A percentile compares a stretch with the other conserved stretches of the same genome.
Evolutionary conservation across 2,797 vertebrate species (phyloP).

Genomic region (Eulemur mongoz): DNA sequence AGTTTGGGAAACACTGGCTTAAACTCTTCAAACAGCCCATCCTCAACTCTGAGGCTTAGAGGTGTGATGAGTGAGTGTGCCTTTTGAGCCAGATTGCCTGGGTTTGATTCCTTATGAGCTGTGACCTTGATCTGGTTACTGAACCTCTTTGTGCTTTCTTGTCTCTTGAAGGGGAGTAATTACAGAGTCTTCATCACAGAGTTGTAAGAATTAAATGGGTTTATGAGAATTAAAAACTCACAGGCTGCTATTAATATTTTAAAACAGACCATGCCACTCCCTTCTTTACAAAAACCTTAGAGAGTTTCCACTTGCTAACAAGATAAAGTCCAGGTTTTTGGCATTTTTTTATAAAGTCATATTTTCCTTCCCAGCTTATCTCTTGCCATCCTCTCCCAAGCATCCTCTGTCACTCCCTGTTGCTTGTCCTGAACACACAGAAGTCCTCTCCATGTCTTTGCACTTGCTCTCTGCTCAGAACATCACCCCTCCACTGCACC

Average conservation of each 20-base stretch:
- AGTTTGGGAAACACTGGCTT: not conserved
- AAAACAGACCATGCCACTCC: not conserved
- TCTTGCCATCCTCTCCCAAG: not conserved
- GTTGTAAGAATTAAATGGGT: not conserved
- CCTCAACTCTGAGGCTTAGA: not conserved
- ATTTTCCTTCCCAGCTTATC: not conserved
- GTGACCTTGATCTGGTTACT: not conserved
- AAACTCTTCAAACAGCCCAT: not conserved
- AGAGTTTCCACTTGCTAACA: not conserved
- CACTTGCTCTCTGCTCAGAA: not conserved
- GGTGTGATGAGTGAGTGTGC: not conserved
- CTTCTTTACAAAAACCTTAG: not conserved
- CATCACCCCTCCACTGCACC: too few relatives aligned
- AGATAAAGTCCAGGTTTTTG: not conserved
- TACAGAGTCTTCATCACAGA: not conserved
- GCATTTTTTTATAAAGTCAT: not conserved
- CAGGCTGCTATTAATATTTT: not conserved
- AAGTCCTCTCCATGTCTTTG: not conserved
- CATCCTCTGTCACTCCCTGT: not conserved
- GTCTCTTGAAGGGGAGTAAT: rapidly evolving
- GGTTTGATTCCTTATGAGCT: not conserved
- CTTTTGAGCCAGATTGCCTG: not conserved
- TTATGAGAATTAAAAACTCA: not conserved
- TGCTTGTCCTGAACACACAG: not conserved
- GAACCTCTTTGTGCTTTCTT: not conserved